phyloP scores from a whole-genome alignment of 2,888 invertebrate genomes.

The Macaria notata region DNA sequence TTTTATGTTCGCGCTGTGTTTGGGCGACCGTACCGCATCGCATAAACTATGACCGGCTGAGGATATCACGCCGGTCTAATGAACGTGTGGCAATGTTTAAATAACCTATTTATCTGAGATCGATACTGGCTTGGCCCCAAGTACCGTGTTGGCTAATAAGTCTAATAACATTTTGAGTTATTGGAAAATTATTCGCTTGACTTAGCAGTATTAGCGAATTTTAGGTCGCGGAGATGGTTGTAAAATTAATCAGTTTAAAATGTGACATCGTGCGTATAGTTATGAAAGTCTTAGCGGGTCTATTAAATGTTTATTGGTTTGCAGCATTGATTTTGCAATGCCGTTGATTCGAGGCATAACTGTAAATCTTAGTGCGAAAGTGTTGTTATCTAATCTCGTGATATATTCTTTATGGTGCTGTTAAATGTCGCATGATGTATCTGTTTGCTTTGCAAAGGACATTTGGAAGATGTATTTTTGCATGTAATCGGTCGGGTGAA shows the following conservation, averaged over 20 bases:
- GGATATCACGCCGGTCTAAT: constrained; percentile 44
- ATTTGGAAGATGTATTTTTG: constrained; percentile 5
- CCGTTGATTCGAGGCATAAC: constrained; percentile 27
- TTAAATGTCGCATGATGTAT: constrained; percentile 39
- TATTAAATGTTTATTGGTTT: constrained; percentile 31
- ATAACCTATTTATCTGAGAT: constrained; percentile 55
- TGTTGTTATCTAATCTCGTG: constrained; percentile 44
- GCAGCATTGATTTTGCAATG: constrained; percentile 35
- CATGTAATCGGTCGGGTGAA: constrained; percentile 26
- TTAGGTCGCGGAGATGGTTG: constrained; percentile 16
- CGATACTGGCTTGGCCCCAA: constrained; percentile 33
- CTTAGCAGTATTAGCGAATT: constrained; percentile 15
- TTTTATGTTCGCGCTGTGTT: constrained; percentile 23
- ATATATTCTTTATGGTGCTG: constrained; percentile 45
- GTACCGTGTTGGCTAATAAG: constrained; percentile 32
- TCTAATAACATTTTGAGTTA: constrained; percentile 30
- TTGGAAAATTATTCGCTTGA: constrained; percentile 27
- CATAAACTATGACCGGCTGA: constrained; percentile 38
- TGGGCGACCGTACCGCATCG: constrained; percentile 26
- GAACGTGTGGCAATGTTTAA: constrained; percentile 54
- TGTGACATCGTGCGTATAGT: constrained; percentile 29
- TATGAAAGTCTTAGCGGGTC: constrained; percentile 23
- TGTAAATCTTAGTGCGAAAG: constrained; percentile 46
- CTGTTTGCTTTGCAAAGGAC: constrained; percentile 40
- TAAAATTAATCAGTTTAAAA: constrained; percentile 31